Evolutionary conservation across 2,888 invertebrate genomes (phyloP).

Genomic region (Spilarctia lutea): DNA sequence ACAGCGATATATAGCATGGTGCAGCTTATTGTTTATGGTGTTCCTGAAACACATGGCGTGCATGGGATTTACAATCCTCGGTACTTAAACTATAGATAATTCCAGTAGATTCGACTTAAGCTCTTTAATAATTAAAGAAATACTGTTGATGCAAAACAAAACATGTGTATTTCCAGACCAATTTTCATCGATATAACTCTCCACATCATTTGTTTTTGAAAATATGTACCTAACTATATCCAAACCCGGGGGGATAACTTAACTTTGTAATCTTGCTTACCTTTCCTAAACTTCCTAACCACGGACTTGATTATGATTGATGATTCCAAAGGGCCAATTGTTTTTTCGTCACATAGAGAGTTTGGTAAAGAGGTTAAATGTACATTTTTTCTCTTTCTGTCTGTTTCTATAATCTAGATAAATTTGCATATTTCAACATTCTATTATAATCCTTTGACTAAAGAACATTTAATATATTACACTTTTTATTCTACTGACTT

Average conservation of each 20-base stretch:
- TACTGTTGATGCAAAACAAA: neutral
- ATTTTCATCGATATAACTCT: neutral
- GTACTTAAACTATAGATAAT: too few relatives aligned
- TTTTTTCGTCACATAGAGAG: neutral
- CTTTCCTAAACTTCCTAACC: neutral
- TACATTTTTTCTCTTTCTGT: neutral
- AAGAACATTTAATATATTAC: too few relatives aligned
- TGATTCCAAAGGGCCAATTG: neutral
- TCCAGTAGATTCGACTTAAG: too few relatives aligned
- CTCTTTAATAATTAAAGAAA: neutral
- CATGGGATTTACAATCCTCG: neutral
- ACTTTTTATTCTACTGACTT: too few relatives aligned
- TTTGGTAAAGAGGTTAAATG: too few relatives aligned
- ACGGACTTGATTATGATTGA: neutral
- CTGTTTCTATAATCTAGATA: neutral
- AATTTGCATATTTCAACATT: too few relatives aligned
- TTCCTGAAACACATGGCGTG: neutral
- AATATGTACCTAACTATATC: neutral
- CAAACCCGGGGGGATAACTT: neutral
- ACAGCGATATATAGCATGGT: too few relatives aligned
- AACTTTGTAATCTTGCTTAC: neutral
- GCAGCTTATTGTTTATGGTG: too few relatives aligned
- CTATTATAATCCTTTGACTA: too few relatives aligned
- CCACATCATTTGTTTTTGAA: neutral
- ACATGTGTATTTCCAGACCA: neutral